Base-by-base conservation (phyloP, 2,797 vertebrate genomes). In the Petrocephalus sullivani region DNA sequence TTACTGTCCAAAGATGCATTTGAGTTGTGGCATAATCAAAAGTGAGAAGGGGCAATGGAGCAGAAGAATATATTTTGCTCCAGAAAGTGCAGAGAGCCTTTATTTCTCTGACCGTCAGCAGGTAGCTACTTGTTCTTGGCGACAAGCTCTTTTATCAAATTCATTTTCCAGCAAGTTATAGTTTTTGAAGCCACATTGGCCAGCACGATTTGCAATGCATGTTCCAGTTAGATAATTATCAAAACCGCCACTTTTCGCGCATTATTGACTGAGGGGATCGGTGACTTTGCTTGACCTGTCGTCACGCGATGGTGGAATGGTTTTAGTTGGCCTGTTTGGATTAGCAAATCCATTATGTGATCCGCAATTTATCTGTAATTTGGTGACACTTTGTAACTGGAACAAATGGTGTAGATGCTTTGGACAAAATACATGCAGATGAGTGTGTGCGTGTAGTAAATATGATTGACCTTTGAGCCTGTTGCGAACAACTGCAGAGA, bases 401-500 rank as follows among this genome's bases (percentile, higher is more conserved):
- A 53, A 56, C 54, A 85, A 85, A 56, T 5, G 12, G 54, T 85
- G 83, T 57, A 16, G 49, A 54, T 51, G 23, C 83, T 14, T 21
- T 21, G 4, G 41, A 49, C 82, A 56, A 33, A 84, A 23, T 21
- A 67, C 41, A 14, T 46, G 14, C 16, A 14, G 49, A n/a, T 46
- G 64, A 53, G 71, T 23, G 81, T 3, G 57, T 46, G 53, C 28
- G 54, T 51, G 58, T 4, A 67, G 7, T 92, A 92, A 92, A 93
- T 93, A 91, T 93, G 93, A 81, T 81, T 81, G 75, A 81, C 75
- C 75, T 81, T 81, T 81, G 87, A 83, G 56, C 46, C 92, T 92
- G 58, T 54, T 86, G 71, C 19, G 92, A 93, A 92, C 93, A 95
- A 93, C 94, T 95, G 94, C 93, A 89, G 91, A 91, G 91, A 94